Percentiles rank a stretch among this genome's conserved stretches.
Conservation (phyloP, 2,888 invertebrate genomes). For the Toxonevra muliebris region DNA sequence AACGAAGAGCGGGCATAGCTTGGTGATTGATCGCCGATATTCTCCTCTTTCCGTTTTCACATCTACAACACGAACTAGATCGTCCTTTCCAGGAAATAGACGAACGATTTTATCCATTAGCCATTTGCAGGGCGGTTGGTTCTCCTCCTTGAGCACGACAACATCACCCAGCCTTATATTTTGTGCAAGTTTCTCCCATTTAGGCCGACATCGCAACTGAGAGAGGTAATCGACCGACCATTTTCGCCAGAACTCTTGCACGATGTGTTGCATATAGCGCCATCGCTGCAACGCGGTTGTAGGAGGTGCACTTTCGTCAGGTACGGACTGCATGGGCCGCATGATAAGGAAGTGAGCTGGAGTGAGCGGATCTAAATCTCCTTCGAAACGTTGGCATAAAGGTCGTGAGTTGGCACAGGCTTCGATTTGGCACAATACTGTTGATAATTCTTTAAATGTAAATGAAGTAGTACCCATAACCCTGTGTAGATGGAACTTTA, state of each 20-base stretch:
- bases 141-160: constrained; percentile 31
- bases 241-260: constrained; percentile 25
- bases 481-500: constrained; percentile 52
- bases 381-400: constrained; percentile 34
- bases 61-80: constrained; percentile 12
- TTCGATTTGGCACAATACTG: constrained; percentile 51
- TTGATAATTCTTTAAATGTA: constrained; percentile 52
- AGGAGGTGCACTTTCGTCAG: constrained; percentile 13
- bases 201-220: constrained; percentile 22
- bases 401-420: too few relatives aligned
- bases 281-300: constrained; percentile 22
- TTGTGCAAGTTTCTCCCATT: constrained; percentile 4
- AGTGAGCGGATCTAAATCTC: constrained; percentile 27
- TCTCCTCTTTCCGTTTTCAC: constrained; percentile 10
- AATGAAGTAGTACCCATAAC: constrained; percentile 41
- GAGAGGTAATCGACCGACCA: constrained; percentile 22
- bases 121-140: constrained; percentile 27
- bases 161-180: constrained; percentile 18
- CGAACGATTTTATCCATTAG: constrained; percentile 18
- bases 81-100: constrained; percentile 28
- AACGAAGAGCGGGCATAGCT: too few relatives aligned
- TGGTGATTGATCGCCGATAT: too few relatives aligned
- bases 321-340: constrained; percentile 19
- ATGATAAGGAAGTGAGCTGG: constrained; percentile 29
- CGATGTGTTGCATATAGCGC: constrained; percentile 21